Base-by-base conservation (phyloP, 1,140 invertebrate species). In the Eumaeus atala region DNA sequence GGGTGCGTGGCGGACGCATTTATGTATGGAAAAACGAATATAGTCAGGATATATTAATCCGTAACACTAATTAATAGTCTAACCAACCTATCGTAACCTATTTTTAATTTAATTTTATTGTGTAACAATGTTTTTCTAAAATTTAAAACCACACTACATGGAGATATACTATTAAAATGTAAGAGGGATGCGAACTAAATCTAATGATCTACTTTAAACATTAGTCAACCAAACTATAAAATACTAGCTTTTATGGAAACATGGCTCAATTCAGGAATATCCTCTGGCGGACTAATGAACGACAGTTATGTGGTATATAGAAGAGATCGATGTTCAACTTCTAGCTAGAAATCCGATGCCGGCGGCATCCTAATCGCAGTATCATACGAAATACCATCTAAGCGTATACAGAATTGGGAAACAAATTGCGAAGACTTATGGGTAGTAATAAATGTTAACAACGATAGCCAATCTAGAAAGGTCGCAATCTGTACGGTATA, bases 321-420 rank as follows among this genome's bases (percentile, higher is more conserved):
- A n/a, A n/a, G n/a, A n/a, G n/a, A n/a, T n/a, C n/a, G n/a, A n/a
- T n/a, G n/a, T n/a, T n/a, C 44, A 10, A 38, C 51, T 11, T 42
- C 33, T 5, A 48, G 44, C n/a, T 36, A 33, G 14, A 58, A 58
- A 37, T 51, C 21, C 12, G 56, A 58, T 18, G 56, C 49, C 11
- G 56, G 56, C 1, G 56, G 56, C 10, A 34, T 58, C 7, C 33
- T 58, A 10, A 48, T 58, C 9, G 56, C 56, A 7, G 34, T 58
- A 21, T 42, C 38, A 28, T 35, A 42, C n/a, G 5, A 48, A 6
- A 28, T 51, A 2, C 34, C n/a, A 18, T 54, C 47, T n/a, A 12
- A 17, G 18, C 9, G 44, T 17, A 5, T 34, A 28, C 53, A n/a
- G n/a, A n/a, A n/a, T n/a, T n/a, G n/a, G n/a, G n/a, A n/a, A n/a